These are phyloP conservation scores for Cebus imitator DNA, from an alignment of 2,113 vertebrate species.

Conservation along the genomic window DNA sequence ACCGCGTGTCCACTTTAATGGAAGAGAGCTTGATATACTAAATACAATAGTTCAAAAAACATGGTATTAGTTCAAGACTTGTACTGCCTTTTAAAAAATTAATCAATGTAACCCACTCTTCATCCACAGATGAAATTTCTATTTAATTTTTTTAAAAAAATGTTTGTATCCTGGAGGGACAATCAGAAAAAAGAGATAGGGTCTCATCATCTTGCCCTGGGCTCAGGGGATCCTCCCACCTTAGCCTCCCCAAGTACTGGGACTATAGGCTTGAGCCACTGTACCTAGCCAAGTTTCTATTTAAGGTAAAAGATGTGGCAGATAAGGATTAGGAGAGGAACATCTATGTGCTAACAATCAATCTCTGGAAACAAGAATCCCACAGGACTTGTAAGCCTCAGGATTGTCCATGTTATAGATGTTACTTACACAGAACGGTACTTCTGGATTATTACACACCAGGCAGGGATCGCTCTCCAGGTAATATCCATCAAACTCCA, in stretches of 20 bases:
- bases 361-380: neutral
- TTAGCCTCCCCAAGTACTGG: too few species aligned
- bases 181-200: too few species aligned
- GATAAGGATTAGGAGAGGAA: neutral
- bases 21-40: slow-evolving; percentile 99
- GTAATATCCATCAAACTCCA: slow-evolving; percentile 98
- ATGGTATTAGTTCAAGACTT: neutral
- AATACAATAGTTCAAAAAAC: neutral
- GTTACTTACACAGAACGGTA: slow-evolving; percentile 96
- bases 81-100: neutral
- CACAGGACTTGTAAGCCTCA: neutral
- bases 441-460: slow-evolving; percentile 99
- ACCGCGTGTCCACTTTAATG: slow-evolving; percentile 99
- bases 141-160: neutral
- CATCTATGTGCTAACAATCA: neutral
- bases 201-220: too few species aligned
- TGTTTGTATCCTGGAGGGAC: too few species aligned
- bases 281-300: neutral
- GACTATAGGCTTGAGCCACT: too few species aligned
- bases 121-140: neutral
- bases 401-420: neutral
- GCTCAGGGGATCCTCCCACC: too few species aligned
- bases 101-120: neutral
- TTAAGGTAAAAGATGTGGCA: neutral
- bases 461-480: slow-evolving; percentile 98